Conservation (phyloP, 2,113 vertebrate species). For the Indri indri region DNA sequence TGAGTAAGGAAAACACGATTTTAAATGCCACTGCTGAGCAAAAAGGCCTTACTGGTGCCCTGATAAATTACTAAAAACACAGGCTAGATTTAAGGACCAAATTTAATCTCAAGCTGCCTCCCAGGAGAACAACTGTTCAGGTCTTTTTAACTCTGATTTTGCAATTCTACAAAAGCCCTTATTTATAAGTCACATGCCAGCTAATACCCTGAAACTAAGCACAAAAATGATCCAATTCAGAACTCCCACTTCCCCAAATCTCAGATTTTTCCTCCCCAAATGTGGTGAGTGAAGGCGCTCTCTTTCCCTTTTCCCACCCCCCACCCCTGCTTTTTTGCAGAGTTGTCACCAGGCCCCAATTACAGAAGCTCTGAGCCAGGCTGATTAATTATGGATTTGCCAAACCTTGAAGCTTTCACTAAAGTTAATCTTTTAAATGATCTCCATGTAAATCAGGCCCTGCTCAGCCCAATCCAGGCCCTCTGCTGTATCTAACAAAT, state of each 20-base stretch:
- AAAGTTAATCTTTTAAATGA: constrained; percentile 69
- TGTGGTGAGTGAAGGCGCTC: not conserved
- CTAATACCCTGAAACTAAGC: not conserved
- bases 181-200: not conserved
- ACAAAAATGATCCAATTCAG: fast-evolving
- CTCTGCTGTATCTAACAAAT: constrained; percentile 1
- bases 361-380: constrained; percentile 29
- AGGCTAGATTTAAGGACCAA: constrained; percentile 46
- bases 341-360: constrained; percentile 45
- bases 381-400: constrained; percentile 75
- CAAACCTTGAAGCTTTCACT: constrained; percentile 61
- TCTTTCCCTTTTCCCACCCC: not conserved
- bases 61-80: not conserved
- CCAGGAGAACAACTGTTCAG: not conserved
- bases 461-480: not conserved
- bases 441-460: constrained; percentile 57
- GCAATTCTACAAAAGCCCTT: not conserved
- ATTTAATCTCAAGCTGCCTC: constrained; percentile 19
- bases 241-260: not conserved
- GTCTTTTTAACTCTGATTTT: constrained; percentile 25
- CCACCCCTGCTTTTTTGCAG: not conserved
- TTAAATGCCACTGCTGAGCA: not conserved
- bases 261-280: not conserved
- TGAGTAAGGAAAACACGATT: constrained; percentile 22
- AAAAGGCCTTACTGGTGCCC: not conserved